phyloP scores from a whole-genome alignment of 2,888 invertebrate genomes.

The Tipula helvola region DNA sequence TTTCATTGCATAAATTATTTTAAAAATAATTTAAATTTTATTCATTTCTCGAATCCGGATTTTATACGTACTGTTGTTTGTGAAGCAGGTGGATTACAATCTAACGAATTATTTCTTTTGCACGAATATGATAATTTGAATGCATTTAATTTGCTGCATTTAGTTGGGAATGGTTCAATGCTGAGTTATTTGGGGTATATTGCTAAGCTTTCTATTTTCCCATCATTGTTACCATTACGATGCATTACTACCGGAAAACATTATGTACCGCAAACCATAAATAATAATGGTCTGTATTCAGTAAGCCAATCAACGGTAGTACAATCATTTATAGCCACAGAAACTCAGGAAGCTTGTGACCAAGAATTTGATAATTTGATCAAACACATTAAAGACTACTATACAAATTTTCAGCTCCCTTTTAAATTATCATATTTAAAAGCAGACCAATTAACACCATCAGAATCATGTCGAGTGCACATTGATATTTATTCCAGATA shows the following conservation, averaged over 20 bases:
- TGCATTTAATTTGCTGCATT: conserved; percentile 49
- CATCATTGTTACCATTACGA: conserved; percentile 51
- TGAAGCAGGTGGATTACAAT: conserved; percentile 53
- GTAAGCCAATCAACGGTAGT: conserved; percentile 56
- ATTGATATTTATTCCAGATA: conserved; percentile 65
- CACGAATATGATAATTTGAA: conserved; percentile 41
- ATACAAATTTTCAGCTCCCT: conserved; percentile 51
- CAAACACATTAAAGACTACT: conserved; percentile 42
- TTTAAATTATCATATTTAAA: conserved; percentile 49
- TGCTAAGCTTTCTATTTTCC: conserved; percentile 50
- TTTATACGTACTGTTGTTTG: conserved; percentile 61
- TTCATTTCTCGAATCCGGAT: conserved; percentile 62
- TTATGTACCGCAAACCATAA: conserved; percentile 37
- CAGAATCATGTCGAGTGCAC: conserved; percentile 55
- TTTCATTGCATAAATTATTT: conserved; percentile 28
- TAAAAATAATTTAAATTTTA: conserved; percentile 40
- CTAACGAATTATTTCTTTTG: conserved; percentile 45
- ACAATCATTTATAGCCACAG: conserved; percentile 49
- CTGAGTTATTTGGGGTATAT: conserved; percentile 61
- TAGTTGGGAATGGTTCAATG: conserved; percentile 64
- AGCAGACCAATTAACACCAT: conserved; percentile 45
- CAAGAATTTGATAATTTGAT: conserved; percentile 43
- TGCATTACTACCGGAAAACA: conserved; percentile 58
- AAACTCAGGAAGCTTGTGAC: conserved; percentile 37
- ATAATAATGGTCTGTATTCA: conserved; percentile 45